phyloP scores from a whole-genome alignment of 2,888 invertebrate species.

The Brachyopa scutellaris region DNA sequence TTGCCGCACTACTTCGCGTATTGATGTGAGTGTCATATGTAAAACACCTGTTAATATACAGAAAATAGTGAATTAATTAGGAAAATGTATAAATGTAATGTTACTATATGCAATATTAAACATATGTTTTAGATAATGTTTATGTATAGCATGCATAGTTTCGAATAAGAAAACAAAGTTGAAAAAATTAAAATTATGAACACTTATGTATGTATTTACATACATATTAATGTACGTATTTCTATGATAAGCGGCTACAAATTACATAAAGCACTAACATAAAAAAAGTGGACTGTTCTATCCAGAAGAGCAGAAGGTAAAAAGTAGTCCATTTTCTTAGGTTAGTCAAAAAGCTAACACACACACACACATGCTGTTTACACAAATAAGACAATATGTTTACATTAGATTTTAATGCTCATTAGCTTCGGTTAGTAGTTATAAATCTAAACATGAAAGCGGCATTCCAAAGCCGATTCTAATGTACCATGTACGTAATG shows the following conservation, averaged over 20 bases:
- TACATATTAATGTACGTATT: too few species aligned
- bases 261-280: background rate
- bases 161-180: background rate
- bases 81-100: background rate
- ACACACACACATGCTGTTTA: background rate
- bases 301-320: background rate
- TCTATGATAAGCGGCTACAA: background rate
- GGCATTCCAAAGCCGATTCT: too few species aligned
- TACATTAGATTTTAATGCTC: too few species aligned
- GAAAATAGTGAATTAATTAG: background rate
- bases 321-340: background rate
- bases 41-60: conserved; percentile 77
- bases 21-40: conserved; percentile 78
- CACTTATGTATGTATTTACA: background rate
- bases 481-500: too few species aligned
- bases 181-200: background rate
- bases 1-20: conserved; percentile 79
- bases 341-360: background rate
- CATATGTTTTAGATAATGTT: background rate
- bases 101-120: background rate
- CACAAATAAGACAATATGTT: background rate
- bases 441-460: too few species aligned
- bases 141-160: conserved; percentile 31
- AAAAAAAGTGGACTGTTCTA: background rate
- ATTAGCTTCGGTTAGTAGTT: too few species aligned